A percentile compares a stretch with the other conserved stretches of the same genome.
Evolutionary conservation across 2,797 vertebrate genomes (phyloP).

Genomic region (Okamejei kenojei): DNA sequence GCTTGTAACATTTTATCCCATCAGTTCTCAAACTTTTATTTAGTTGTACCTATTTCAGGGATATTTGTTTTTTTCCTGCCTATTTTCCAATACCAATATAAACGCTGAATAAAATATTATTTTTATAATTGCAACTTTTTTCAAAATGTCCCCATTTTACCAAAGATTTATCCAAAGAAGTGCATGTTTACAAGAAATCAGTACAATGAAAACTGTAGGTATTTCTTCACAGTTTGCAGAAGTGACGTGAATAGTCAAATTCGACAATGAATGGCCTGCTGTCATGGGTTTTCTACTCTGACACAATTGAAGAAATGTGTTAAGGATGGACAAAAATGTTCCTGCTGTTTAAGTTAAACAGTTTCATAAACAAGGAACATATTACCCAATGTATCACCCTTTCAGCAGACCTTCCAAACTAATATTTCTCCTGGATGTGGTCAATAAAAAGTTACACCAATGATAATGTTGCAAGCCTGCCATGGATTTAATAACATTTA

Average conservation of each 20-base stretch:
- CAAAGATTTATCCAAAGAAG: background rate
- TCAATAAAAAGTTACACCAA: background rate
- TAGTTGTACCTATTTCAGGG: too few relatives aligned
- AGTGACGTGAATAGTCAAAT: background rate
- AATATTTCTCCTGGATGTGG: background rate
- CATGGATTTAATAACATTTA: slow-evolving; percentile 1
- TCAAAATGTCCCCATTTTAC: too few relatives aligned
- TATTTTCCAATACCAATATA: too few relatives aligned
- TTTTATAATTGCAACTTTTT: too few relatives aligned
- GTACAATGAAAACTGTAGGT: background rate
- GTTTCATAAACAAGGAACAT: background rate
- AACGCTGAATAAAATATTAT: too few relatives aligned
- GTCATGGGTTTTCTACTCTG: background rate
- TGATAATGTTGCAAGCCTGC: slow-evolving; percentile 4
- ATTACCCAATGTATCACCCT: background rate
- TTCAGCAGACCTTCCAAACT: background rate
- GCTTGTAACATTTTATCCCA: background rate
- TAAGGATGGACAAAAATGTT: background rate
- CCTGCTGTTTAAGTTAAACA: background rate
- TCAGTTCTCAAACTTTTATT: too few relatives aligned
- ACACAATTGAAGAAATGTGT: background rate
- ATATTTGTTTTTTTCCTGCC: too few relatives aligned
- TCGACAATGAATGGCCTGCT: background rate
- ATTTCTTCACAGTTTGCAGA: background rate
- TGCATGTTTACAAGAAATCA: background rate